Conservation (phyloP, 2,797 vertebrate species). For the Lophura swinhoii region DNA sequence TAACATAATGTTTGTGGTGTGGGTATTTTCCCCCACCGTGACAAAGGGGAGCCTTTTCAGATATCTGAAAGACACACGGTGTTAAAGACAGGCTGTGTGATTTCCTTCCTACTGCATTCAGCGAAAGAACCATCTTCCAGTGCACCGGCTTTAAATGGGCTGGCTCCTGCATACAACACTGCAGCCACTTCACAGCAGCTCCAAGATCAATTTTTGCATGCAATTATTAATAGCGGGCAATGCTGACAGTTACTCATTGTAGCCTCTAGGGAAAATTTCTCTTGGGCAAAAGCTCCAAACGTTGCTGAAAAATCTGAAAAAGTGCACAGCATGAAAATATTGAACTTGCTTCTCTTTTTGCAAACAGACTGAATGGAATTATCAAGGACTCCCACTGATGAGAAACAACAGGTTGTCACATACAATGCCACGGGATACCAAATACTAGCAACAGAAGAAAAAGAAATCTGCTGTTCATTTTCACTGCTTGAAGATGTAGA, state of each 20-base stretch:
- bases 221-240: background rate
- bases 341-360: background rate
- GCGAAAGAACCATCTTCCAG: background rate
- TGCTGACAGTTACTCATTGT: background rate
- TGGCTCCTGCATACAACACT: background rate
- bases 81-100: background rate
- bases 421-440: background rate
- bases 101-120: background rate
- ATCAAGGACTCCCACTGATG: background rate
- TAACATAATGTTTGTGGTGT: background rate
- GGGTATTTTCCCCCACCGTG: rapidly evolving
- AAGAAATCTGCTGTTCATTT: background rate
- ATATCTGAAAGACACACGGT: background rate
- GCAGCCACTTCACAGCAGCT: background rate
- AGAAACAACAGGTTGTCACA: slow-evolving; percentile 16
- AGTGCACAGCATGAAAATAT: slow-evolving; percentile 11
- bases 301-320: background rate
- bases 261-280: background rate
- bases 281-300: background rate
- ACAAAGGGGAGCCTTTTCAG: background rate
- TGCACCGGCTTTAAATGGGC: background rate
- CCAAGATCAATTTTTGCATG: background rate
- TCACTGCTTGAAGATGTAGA: background rate
- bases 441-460: background rate
- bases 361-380: slow-evolving; percentile 31